Conservation (phyloP, 1,140 invertebrate species). For the Homarus americanus region DNA sequence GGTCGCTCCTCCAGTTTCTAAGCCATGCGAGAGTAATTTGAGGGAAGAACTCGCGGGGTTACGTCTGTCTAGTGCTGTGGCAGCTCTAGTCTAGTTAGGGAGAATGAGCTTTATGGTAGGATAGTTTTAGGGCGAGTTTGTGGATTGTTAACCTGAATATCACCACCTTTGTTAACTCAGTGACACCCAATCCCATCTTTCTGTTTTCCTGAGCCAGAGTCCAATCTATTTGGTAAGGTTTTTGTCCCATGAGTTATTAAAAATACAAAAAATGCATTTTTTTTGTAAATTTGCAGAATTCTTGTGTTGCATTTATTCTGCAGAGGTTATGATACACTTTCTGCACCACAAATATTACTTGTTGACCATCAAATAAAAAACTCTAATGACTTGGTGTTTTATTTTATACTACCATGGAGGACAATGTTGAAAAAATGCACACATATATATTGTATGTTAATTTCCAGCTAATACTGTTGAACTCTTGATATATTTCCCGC, state of each 20-base stretch:
- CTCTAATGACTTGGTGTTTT: not conserved
- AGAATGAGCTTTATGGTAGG: slow-evolving; percentile 58
- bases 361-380: slow-evolving; percentile 10
- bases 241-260: not conserved
- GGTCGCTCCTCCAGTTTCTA: slow-evolving; percentile 17
- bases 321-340: not conserved
- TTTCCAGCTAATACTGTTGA: no score
- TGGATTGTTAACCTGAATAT: slow-evolving; percentile 9
- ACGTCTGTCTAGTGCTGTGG: slow-evolving; percentile 22
- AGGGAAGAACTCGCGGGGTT: not conserved
- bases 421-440: no score
- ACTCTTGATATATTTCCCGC: no score
- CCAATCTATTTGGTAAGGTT: not conserved
- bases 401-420: not conserved
- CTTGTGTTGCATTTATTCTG: not conserved
- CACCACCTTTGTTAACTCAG: slow-evolving; percentile 7
- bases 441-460: no score
- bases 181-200: not conserved
- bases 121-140: slow-evolving; percentile 48
- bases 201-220: not conserved
- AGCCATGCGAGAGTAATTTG: not conserved
- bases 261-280: slow-evolving; percentile 10
- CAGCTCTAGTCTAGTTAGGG: slow-evolving; percentile 53
- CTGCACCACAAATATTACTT: slow-evolving; percentile 6
- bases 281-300: not conserved